A percentile compares a stretch with the other conserved stretches of the same genome.
These are phyloP conservation scores for Pandemis corylana DNA, from an alignment of 2,888 invertebrate genomes.

Conservation along the genomic window DNA sequence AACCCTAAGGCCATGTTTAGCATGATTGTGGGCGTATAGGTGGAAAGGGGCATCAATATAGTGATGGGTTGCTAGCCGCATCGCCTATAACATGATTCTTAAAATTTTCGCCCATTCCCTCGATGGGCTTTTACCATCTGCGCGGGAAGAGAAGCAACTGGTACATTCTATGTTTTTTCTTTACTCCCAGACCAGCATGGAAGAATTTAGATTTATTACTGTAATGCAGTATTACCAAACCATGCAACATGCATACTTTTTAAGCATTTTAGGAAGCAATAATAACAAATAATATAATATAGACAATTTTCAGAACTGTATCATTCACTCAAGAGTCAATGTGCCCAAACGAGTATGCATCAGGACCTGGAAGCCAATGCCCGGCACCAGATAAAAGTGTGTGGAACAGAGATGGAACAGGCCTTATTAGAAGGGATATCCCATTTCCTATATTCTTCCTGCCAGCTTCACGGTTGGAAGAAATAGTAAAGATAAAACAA, in stretches of 20 bases:
- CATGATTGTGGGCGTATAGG: too few species aligned
- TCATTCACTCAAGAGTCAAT: constrained; percentile 87
- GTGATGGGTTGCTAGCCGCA: too few species aligned
- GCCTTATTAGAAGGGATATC: constrained; percentile 91
- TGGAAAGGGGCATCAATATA: too few species aligned
- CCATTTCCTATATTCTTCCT: constrained; percentile 95
- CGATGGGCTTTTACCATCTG: too few species aligned
- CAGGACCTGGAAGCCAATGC: constrained; percentile 71
- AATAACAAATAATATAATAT: background rate
- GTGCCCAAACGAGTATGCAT: constrained; percentile 93
- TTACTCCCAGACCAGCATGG: too few species aligned
- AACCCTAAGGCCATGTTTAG: too few species aligned
- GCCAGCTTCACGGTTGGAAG: constrained; percentile 75
- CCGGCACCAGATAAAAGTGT: constrained; percentile 86
- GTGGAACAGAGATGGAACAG: constrained; percentile 94
- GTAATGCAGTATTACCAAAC: background rate
- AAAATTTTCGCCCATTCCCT: too few species aligned
- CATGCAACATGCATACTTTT: background rate
- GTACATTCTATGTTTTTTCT: too few species aligned
- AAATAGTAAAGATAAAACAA: constrained; percentile 84
- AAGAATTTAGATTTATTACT: too few species aligned
- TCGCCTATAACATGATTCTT: too few species aligned
- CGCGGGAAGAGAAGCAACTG: too few species aligned
- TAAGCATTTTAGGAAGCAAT: too few species aligned
- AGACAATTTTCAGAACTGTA: constrained; percentile 60